Percentiles rank a stretch among this genome's conserved stretches.
phyloP scores from a whole-genome alignment of 2,113 vertebrate species.

The Balaeniceps rex region DNA sequence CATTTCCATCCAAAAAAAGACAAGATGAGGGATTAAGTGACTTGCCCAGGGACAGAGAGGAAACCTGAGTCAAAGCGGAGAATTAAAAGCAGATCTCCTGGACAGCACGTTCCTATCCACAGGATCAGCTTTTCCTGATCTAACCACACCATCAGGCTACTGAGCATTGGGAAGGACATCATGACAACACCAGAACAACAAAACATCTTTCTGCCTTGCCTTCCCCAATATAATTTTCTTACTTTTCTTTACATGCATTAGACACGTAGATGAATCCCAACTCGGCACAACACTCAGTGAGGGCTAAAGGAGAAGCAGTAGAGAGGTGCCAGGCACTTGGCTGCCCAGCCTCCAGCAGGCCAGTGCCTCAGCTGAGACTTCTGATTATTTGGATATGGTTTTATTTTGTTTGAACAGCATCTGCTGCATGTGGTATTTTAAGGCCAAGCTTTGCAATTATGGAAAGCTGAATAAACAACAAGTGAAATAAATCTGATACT shows the following conservation, averaged over 20 bases:
- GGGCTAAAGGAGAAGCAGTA: neutral
- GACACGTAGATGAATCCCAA: neutral
- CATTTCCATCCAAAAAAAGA: neutral
- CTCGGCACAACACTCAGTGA: fast-evolving
- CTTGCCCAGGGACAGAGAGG: neutral
- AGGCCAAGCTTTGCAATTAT: neutral
- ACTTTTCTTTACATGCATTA: neutral
- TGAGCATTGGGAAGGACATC: neutral
- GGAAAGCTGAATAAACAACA: neutral
- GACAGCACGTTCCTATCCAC: neutral
- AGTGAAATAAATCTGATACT: neutral
- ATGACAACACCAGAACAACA: neutral
- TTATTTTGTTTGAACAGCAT: neutral
- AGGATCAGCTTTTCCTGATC: neutral
- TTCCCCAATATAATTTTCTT: neutral
- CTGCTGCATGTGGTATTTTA: neutral
- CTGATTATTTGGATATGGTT: neutral
- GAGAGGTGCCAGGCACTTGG: neutral
- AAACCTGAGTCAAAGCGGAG: neutral
- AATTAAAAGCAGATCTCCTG: neutral
- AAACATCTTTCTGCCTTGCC: neutral
- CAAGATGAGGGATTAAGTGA: neutral
- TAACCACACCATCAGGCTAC: neutral
- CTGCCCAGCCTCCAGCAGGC: neutral
- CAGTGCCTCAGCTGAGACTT: neutral